Evolutionary conservation across 2,797 vertebrate genomes (phyloP), one percentile per base, ranked within the genome.

Genomic region (Oreochromis grahami): DNA sequence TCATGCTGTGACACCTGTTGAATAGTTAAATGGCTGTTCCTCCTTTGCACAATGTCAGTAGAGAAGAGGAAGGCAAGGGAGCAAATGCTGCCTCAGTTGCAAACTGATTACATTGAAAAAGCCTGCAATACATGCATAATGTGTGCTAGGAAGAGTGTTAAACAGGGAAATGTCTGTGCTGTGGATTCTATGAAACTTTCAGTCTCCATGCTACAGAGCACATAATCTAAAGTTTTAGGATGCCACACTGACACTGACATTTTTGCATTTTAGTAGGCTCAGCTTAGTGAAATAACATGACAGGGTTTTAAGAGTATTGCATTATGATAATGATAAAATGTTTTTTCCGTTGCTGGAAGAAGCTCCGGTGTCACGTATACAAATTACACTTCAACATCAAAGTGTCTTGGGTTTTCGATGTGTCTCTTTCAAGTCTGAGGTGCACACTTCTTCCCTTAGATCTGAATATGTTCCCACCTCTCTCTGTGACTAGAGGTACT

Each of bases 321-420:
- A 86, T 89, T 85, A 77, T 53, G 83, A 84, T 80, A 74, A 85
- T 85, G 86, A 89, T 86, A 48, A 91, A 90, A 91, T 81, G 77
- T 78, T 88, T 86, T 85, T 86, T 21, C 68, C 32, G 1, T 78
- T 81, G 58, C 78, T 53, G 78, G 63, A 79, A 82, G 90, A 82
- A 41, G 76, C 83, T 79, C 70, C 38, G 77, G 77, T 83, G 89
- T 86, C 88, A 76, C 88, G 90, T 93, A 85, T 91, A 94, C 91
- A 95, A 93, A 95, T 93, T 90, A 85, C 87, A 90, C 84, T 82
- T 91, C 82, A 63, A 88, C 93, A 93, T 95, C 93, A 95, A 95
- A 94, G 93, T 87, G 76, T 84, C 83, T 88, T 2, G 70, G 84
- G 76, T 80, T 91, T 92, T 82, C 77, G 12, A 82, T 72, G 79